Conservation (phyloP, 2,113 vertebrate species). For the Anhinga rufa region DNA sequence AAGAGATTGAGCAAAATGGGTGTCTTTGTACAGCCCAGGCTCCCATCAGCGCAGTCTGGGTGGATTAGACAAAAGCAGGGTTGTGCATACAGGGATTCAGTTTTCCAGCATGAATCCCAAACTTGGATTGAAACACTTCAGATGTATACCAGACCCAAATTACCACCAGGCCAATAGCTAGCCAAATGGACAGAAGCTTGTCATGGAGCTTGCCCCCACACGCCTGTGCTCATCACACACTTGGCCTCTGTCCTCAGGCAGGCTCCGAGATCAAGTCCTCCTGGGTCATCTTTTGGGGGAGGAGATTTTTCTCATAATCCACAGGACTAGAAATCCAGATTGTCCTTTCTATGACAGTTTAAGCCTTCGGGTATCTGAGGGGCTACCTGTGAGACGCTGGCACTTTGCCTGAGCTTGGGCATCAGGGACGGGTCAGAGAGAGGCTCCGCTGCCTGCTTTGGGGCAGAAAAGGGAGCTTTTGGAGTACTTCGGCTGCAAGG, state of each 20-base stretch:
- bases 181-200: not conserved
- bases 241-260: not conserved
- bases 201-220: not conserved
- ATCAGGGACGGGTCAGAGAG: not conserved
- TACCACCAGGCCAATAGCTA: not conserved
- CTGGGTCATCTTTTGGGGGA: not conserved
- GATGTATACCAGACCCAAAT: not conserved
- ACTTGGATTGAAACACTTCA: not conserved
- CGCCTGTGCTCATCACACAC: not conserved
- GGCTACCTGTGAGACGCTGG: not conserved
- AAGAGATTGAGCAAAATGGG: not conserved
- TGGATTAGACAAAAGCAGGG: not conserved
- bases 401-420: not conserved
- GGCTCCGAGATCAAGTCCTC: not conserved
- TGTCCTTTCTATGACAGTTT: not conserved
- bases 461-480: not conserved
- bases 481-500: not conserved
- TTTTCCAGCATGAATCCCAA: not conserved
- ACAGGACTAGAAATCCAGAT: not conserved
- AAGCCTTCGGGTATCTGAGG: not conserved
- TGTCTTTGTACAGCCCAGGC: not conserved
- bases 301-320: not conserved
- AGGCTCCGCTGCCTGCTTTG: fast-evolving
- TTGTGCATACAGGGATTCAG: not conserved
- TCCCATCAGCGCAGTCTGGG: not conserved